These are phyloP conservation scores for Sycophila sp. DNA, from an alignment of 1,140 invertebrate genomes.

Conservation along the genomic window DNA sequence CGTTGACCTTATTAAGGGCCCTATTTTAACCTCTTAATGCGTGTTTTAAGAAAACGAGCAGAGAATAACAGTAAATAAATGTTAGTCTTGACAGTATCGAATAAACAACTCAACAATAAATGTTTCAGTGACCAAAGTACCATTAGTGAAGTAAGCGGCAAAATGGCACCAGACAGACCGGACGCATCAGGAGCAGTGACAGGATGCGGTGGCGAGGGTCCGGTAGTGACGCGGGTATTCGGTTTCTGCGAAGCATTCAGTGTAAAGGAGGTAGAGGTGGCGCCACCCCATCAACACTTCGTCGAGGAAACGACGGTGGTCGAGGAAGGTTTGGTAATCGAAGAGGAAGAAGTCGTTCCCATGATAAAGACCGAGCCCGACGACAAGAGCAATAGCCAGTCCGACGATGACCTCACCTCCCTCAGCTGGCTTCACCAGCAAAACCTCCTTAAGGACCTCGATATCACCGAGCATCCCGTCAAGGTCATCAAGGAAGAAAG, in stretches of 20 bases:
- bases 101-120: neutral
- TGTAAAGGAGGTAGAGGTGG: constrained; percentile 52
- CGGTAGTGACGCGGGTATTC: constrained; percentile 43
- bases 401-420: constrained; percentile 88
- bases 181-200: constrained; percentile 59
- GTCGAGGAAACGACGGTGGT: constrained; percentile 14
- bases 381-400: constrained; percentile 37
- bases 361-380: constrained; percentile 4
- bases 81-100: neutral
- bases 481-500: constrained; percentile 58
- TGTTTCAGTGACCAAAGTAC: constrained; percentile 55
- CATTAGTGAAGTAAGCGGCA: constrained; percentile 10
- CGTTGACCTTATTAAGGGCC: too few species aligned
- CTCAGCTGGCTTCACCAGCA: constrained; percentile 91
- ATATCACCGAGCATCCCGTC: constrained; percentile 55
- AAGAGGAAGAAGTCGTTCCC: neutral
- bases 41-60: too few species aligned
- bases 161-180: constrained; percentile 65
- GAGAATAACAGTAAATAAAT: neutral
- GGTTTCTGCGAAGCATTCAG: constrained; percentile 19
- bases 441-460: constrained; percentile 84
- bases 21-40: too few species aligned
- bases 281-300: constrained; percentile 19
- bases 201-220: constrained; percentile 48
- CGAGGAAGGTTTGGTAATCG: constrained; percentile 11